Evolutionary conservation across 2,888 invertebrate genomes (phyloP), one percentile per base, ranked within the genome.

Genomic region (Prosopocoilus inquinatus): DNA sequence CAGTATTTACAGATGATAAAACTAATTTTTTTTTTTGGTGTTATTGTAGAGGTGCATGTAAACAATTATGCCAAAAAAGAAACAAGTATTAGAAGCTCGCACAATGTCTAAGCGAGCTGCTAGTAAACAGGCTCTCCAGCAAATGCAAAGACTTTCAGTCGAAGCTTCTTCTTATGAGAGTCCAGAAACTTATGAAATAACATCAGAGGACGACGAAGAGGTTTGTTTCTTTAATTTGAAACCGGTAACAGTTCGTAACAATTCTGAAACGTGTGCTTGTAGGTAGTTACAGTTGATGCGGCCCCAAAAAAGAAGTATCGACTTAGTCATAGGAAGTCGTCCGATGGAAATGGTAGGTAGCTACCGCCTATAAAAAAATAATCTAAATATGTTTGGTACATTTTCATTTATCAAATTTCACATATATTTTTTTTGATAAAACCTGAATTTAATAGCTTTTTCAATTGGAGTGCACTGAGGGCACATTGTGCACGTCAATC

Each of bases 141-240:
- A 76, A 58, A 73, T 75, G 71, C 73, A 75, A 50, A 67, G 73
- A 43, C 60, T 75, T 44, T 62, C 73, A 47, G 71, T 70, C 47
- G 70, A 69, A 53, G 70, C 73, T 49, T 28, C n/a, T n/a, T 70
- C 72, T 12, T 76, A 78, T 2, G 79, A 79, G 58, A 77, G 77
- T 59, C 77, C 77, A 3, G 69, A 78, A n/a, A 76, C 80, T 5
- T 66, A 79, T 32, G 80, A 79, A 48, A 80, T 81, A 55, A 75
- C 78, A 15, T 69, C 79, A 11, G 77, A 73, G 50, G 75, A 74
- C 56, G 75, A 75, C 55, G 73, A 66, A 44, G 68, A 63, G 66
- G 53, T 54, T 47, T 46, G 41, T 46, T 38, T 33, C 7, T 13
- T 50, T 32, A 13, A n/a, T n/a, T 9, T 46, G 2, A 28, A 57